Percentiles rank a stretch among this genome's conserved stretches.
Conservation (phyloP, 2,888 invertebrate genomes). For the Agonum fuliginosum region DNA sequence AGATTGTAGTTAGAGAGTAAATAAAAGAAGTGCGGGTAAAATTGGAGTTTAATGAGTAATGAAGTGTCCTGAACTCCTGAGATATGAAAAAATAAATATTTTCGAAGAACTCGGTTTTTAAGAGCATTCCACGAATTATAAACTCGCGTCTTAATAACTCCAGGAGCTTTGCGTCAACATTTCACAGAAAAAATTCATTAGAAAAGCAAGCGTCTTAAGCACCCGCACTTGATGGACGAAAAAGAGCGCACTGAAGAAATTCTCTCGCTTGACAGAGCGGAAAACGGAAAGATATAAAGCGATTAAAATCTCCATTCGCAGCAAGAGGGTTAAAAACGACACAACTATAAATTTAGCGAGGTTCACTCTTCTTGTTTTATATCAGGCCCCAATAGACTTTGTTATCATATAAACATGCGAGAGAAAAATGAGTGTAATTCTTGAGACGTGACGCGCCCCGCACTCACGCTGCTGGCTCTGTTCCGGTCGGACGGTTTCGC, state of each 20-base stretch:
- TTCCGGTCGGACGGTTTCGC: background rate
- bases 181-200: conserved; percentile 57
- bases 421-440: conserved; percentile 48
- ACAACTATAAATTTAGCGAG: conserved; percentile 58
- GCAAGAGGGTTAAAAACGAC: conserved; percentile 61
- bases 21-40: too few species aligned
- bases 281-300: conserved; percentile 61
- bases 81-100: conserved; percentile 24
- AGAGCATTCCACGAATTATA: conserved; percentile 50
- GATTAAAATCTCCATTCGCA: conserved; percentile 63
- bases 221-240: conserved; percentile 52
- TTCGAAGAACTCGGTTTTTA: conserved; percentile 12
- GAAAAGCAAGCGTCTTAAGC: conserved; percentile 58
- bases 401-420: conserved; percentile 56
- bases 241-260: conserved; percentile 52
- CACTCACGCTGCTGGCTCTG: background rate
- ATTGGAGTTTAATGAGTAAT: conserved; percentile 36
- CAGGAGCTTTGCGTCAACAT: conserved; percentile 50
- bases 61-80: conserved; percentile 18
- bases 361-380: conserved; percentile 55
- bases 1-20: too few species aligned
- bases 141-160: conserved; percentile 55
- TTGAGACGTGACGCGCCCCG: conserved; percentile 33
- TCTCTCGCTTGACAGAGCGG: conserved; percentile 60
- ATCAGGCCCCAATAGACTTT: conserved; percentile 57